phyloP scores from a whole-genome alignment of 2,888 invertebrate species.

The Platypus cylindrus region DNA sequence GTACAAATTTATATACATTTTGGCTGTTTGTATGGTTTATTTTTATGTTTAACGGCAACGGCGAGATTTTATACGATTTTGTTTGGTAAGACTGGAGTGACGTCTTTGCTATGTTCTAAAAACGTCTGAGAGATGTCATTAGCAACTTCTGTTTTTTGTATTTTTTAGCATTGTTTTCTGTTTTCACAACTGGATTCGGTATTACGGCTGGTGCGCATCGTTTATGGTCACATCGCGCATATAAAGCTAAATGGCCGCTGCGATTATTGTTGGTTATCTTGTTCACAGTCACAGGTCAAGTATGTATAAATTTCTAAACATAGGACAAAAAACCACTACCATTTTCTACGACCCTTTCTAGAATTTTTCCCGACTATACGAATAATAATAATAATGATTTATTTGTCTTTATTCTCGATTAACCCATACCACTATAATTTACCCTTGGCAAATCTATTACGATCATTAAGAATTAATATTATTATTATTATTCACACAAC shows the following conservation, averaged over 20 bases:
- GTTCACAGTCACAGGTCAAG: conserved; percentile 72
- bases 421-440: too few relatives aligned
- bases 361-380: too few relatives aligned
- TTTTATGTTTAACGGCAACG: conserved; percentile 46
- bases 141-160: conserved; percentile 9
- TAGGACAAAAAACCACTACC: too few relatives aligned
- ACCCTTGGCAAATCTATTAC: too few relatives aligned
- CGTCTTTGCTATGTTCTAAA: background rate
- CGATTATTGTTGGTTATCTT: conserved; percentile 53
- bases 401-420: too few relatives aligned
- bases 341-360: too few relatives aligned
- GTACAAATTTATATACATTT: conserved; percentile 58
- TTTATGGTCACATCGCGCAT: conserved; percentile 69
- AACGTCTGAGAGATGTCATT: too few relatives aligned
- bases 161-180: conserved; percentile 43
- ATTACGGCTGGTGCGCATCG: conserved; percentile 73
- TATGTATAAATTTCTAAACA: too few relatives aligned
- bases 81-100: conserved; percentile 51
- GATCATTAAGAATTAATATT: too few relatives aligned
- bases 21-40: conserved; percentile 58
- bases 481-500: too few relatives aligned
- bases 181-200: conserved; percentile 67
- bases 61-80: conserved; percentile 51
- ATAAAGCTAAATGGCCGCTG: conserved; percentile 59
- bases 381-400: too few relatives aligned